phyloP scores from a whole-genome alignment of 1,140 invertebrate species.

The Copidosoma floridanum region DNA sequence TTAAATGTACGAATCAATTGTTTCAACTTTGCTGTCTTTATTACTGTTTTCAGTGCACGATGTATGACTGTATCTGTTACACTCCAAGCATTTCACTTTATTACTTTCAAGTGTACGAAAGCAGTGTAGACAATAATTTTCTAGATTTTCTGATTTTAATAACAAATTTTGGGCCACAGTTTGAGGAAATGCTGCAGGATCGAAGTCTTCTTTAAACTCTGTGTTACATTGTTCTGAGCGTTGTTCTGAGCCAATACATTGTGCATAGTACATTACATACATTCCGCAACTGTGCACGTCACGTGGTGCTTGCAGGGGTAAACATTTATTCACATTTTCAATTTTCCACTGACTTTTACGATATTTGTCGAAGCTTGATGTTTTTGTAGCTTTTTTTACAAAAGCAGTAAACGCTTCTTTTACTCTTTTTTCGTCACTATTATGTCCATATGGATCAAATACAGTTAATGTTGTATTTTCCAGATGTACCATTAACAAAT shows the following conservation, averaged over 20 bases:
- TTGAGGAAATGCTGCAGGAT: background rate
- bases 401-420: constrained; percentile 2
- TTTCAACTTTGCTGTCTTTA: background rate
- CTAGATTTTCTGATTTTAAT: background rate
- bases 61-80: background rate
- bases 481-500: constrained; percentile 19
- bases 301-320: background rate
- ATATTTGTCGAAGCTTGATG: background rate
- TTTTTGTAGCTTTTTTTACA: background rate
- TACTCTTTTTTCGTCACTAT: background rate
- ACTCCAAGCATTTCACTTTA: background rate
- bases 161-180: background rate
- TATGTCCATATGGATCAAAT: constrained; percentile 24
- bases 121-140: background rate
- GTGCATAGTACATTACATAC: background rate
- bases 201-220: background rate
- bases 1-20: no score
- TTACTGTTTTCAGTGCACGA: background rate
- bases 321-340: background rate
- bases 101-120: background rate
- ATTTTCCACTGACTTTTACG: background rate
- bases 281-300: background rate
- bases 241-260: background rate
- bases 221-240: no score
- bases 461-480: constrained; percentile 10